Evolutionary conservation across 2,797 vertebrate species (phyloP).

Genomic region (Acrocephalus scirpaceus): DNA sequence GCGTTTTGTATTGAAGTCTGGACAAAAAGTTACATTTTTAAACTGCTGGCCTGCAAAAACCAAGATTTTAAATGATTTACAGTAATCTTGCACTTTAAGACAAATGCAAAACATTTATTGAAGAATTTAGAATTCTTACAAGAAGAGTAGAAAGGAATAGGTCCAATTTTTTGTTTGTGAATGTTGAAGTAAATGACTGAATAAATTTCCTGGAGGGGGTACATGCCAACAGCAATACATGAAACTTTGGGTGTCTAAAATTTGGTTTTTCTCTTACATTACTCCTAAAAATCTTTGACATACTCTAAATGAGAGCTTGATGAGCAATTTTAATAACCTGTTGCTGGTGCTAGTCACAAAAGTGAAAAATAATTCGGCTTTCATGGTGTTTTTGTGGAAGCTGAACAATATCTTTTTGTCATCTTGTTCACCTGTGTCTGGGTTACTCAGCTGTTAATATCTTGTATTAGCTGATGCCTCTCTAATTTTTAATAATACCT

Average conservation of each 20-base stretch:
- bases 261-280: not conserved
- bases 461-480: not conserved
- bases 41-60: not conserved
- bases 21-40: not conserved
- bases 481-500: not conserved
- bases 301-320: not conserved
- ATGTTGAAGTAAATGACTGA: not conserved
- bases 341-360: not conserved
- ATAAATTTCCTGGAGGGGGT: not conserved
- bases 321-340: not conserved
- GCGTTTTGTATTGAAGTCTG: not conserved
- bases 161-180: not conserved
- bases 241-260: not conserved
- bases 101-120: not conserved
- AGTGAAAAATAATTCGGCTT: not conserved
- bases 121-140: not conserved
- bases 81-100: not conserved
- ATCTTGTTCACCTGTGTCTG: not conserved
- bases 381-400: not conserved
- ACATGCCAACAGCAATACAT: not conserved
- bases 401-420: not conserved
- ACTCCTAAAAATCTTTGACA: not conserved
- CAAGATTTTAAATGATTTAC: not conserved
- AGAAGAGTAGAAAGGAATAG: not conserved
- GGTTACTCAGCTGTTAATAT: not conserved